Percentiles rank a stretch among this genome's conserved stretches.
These are phyloP conservation scores for Tetraodon nigroviridis DNA, from an alignment of 2,113 vertebrate genomes.

Conservation along the genomic window DNA sequence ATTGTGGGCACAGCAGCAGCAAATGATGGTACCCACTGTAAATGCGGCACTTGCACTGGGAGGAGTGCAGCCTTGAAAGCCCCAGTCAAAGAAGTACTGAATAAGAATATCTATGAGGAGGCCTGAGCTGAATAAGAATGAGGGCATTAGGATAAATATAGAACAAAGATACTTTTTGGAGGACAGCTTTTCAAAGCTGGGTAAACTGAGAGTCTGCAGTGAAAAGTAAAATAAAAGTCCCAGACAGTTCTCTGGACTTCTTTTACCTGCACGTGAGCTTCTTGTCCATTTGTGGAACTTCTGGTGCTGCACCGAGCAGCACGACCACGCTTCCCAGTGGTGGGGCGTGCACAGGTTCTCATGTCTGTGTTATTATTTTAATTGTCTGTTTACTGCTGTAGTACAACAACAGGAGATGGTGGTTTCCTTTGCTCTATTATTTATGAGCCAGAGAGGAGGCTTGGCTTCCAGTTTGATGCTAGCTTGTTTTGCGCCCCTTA, in stretches of 20 bases:
- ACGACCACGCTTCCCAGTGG: conserved; percentile 13
- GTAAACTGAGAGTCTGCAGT: conserved; percentile 40
- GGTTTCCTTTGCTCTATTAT: conserved; percentile 60
- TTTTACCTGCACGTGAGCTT: conserved; percentile 10
- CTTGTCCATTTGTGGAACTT: conserved; percentile 12
- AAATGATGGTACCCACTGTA: conserved; percentile 32
- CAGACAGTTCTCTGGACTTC: neutral
- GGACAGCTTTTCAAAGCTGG: conserved; percentile 53
- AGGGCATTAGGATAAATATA: conserved; percentile 65
- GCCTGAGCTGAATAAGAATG: conserved; percentile 58
- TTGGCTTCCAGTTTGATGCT: conserved; percentile 49
- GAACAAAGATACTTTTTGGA: conserved; percentile 63
- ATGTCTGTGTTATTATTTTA: conserved; percentile 41
- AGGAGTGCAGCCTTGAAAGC: conserved; percentile 52
- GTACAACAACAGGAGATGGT: conserved; percentile 46
- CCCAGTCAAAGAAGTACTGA: conserved; percentile 53
- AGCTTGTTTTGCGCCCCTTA: conserved; percentile 56
- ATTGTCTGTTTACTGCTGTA: conserved; percentile 52
- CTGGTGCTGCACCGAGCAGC: neutral
- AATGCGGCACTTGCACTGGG: conserved; percentile 32
- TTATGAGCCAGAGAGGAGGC: conserved; percentile 44
- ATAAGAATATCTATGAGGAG: conserved; percentile 49
- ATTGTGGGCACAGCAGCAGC: conserved; percentile 8
- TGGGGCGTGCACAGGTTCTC: conserved; percentile 5
- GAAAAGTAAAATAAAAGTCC: conserved; percentile 3